Conservation (phyloP, 2,888 invertebrate species). For the Pseudococcus longispinus region DNA sequence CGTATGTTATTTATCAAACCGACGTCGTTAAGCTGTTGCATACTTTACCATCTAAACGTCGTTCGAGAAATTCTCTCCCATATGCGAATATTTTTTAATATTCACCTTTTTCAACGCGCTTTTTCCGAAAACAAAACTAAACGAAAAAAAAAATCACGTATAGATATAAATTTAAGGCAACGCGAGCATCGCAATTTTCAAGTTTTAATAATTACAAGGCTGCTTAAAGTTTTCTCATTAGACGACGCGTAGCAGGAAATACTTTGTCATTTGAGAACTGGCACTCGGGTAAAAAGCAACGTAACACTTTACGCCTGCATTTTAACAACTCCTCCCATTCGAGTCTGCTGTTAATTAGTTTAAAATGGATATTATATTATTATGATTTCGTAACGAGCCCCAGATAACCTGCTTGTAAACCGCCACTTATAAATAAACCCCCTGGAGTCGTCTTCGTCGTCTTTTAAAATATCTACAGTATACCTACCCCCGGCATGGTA, state of each 20-base stretch:
- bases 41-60: not conserved
- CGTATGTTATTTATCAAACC: slow-evolving; percentile 4
- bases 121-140: not conserved
- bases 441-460: slow-evolving; percentile 32
- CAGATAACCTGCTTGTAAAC: slow-evolving; percentile 51
- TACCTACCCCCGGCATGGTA: slow-evolving; percentile 18
- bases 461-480: not conserved
- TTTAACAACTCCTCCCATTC: slow-evolving; percentile 36
- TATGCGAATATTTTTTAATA: not conserved
- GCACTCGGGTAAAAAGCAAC: slow-evolving; percentile 16
- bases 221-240: slow-evolving; percentile 52
- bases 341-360: slow-evolving; percentile 50
- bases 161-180: slow-evolving; percentile 26
- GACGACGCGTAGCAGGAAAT: slow-evolving; percentile 50
- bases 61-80: not conserved
- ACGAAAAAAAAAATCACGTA: not conserved
- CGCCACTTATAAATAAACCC: slow-evolving; percentile 50
- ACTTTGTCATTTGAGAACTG: slow-evolving; percentile 53
- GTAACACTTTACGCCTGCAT: slow-evolving; percentile 41
- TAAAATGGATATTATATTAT: slow-evolving; percentile 55
- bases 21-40: not conserved
- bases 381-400: slow-evolving; percentile 50
- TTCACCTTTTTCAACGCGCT: not conserved
- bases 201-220: slow-evolving; percentile 51
- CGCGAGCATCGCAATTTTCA: slow-evolving; percentile 23